Conservation (phyloP, 2,888 invertebrate genomes). For the Limulus polyphemus region DNA sequence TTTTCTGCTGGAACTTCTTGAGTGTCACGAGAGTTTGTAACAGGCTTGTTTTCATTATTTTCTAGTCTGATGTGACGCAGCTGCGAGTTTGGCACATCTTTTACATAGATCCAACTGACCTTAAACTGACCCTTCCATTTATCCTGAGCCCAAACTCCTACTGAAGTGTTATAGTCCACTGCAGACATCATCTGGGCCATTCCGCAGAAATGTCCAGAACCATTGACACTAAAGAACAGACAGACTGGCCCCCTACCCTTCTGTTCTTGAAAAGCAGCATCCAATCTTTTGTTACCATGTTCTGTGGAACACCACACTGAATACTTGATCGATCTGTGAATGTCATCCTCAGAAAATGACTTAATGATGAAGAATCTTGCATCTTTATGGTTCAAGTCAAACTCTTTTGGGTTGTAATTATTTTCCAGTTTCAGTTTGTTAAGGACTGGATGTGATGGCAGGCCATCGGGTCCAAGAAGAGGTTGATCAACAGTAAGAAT, state of each 20-base stretch:
- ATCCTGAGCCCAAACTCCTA: slow-evolving; percentile 95
- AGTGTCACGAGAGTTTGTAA: slow-evolving; percentile 93
- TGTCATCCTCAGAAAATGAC: slow-evolving; percentile 96
- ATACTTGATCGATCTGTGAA: slow-evolving; percentile 71
- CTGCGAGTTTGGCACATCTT: slow-evolving; percentile 86
- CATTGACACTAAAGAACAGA: slow-evolving; percentile 91
- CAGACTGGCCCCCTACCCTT: slow-evolving; percentile 67
- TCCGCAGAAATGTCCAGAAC: slow-evolving; percentile 96
- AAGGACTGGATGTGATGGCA: slow-evolving; percentile 55
- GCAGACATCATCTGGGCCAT: slow-evolving; percentile 95
- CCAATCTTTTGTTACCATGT: slow-evolving; percentile 86
- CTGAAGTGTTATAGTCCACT: slow-evolving; percentile 85
- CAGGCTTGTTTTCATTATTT: slow-evolving; percentile 97
- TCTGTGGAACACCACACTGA: slow-evolving; percentile 99
- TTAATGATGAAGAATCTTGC: slow-evolving; percentile 95
- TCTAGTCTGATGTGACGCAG: slow-evolving; percentile 88
- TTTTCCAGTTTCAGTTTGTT: slow-evolving; percentile 77
- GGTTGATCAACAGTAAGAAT: slow-evolving; percentile 27
- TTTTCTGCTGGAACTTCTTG: slow-evolving; percentile 91
- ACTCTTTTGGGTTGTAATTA: slow-evolving; percentile 86
- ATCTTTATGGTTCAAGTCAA: slow-evolving; percentile 67
- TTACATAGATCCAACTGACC: slow-evolving; percentile 97
- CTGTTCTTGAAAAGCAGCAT: slow-evolving; percentile 71
- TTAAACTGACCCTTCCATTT: slow-evolving; percentile 96
- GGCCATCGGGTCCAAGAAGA: slow-evolving; percentile 15